Conservation (phyloP, 1,140 invertebrate species). For the Bilobella aurantiaca region DNA sequence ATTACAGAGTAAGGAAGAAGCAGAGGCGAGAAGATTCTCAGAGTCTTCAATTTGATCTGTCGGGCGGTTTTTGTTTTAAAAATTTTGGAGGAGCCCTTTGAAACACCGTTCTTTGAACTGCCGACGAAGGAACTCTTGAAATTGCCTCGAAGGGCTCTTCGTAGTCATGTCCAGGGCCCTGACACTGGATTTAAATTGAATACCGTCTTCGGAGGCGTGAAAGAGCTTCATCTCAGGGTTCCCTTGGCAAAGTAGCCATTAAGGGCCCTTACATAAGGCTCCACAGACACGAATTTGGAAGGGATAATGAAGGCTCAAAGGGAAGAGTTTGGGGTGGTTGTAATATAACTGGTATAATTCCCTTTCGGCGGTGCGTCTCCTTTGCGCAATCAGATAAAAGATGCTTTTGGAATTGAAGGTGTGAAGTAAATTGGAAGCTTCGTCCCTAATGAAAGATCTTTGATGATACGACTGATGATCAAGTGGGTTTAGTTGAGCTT, state of each 20-base stretch:
- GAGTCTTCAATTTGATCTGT: background rate
- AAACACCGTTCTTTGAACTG: too few species aligned
- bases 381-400: conserved; percentile 10
- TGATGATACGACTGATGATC: background rate
- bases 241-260: too few species aligned
- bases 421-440: conserved; percentile 22
- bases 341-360: background rate
- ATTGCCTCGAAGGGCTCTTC: too few species aligned
- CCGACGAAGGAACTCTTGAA: too few species aligned
- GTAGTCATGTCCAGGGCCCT: too few species aligned
- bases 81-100: too few species aligned
- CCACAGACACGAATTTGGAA: too few species aligned
- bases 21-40: background rate
- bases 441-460: conserved; percentile 23
- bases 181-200: background rate
- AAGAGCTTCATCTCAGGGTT: background rate
- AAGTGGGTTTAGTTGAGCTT: background rate
- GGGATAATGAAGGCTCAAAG: too few species aligned
- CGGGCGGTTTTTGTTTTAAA: background rate
- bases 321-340: background rate
- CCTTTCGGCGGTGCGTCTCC: conserved; percentile 2
- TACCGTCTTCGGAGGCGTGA: conserved; percentile 1
- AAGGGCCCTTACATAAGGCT: too few species aligned
- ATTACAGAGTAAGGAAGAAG: background rate
- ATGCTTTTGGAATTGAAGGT: conserved; percentile 14